Evolutionary conservation across 30 jellyfish, hydroid and myxozoan species (phyloP), one percentile per base, ranked within the genome.

Genomic region (Aurelia aurita complex sp. Pacific): DNA sequence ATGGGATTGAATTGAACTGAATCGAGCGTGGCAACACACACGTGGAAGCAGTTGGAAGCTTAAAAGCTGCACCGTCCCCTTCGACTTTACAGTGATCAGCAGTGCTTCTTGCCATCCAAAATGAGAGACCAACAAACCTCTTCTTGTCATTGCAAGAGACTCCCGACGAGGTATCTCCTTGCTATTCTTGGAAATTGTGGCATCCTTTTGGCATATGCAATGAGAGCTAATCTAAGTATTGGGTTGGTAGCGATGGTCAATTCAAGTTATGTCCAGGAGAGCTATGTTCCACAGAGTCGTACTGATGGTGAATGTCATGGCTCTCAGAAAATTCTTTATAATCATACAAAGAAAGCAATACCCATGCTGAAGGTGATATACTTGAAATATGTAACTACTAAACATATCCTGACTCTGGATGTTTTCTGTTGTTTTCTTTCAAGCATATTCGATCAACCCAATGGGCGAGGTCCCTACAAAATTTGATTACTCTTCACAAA

Each of bases 171-270:
- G 35, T 86, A 85, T 66, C 74, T 85, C 64, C 66, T 91, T 76
- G 94, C 85, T 2, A 5, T 79, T 66, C 65, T 91, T 35, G 91
- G 97, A 33, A 94, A 91, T 54, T 75, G 88, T 80, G 98, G 98
- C 18, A 86, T 91, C 50, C 71, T 85, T 35, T 90, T 91, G 13
- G 96, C 88, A 18, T 91, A 91, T 65, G 91, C 92, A 14, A 79
- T 91, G 84, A 69, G 98, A 33, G 96, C 86, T 43, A 91, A 91
- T 68, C 82, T 91, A 54, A 91, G 98, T 74, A 96, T 91, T 29
- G 98, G 90, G 10, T 61, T 91, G 12, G 91, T 91, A 71, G 96
- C 98, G 10, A 91, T 91, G 98, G 98, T 91, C 17, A 91, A 91
- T 77, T 85, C 96, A 46, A 91, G 96, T 10, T 85, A 79, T 63